phyloP scores from a whole-genome alignment of 2,113 vertebrate species.

The Paramisgurnus dabryanus region DNA sequence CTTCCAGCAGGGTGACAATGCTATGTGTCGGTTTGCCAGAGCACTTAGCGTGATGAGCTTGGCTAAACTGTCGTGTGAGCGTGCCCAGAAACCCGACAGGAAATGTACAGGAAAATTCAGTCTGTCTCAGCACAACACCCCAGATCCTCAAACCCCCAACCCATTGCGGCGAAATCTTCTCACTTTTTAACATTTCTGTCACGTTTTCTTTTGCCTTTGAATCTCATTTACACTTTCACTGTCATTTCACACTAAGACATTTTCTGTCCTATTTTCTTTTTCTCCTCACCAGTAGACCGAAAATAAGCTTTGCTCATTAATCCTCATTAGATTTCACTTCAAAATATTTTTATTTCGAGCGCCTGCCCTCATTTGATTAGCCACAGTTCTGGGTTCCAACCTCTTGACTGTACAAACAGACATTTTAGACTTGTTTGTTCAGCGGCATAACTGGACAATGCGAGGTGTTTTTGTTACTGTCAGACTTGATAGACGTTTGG shows the following conservation, averaged over 20 bases:
- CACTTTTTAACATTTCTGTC: background rate
- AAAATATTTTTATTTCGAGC: constrained; percentile 42
- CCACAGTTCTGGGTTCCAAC: constrained; percentile 23
- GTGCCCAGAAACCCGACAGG: constrained; percentile 21
- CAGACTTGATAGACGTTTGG: constrained; percentile 35
- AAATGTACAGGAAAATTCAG: background rate
- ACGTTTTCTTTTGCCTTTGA: constrained; percentile 19
- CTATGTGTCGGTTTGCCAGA: constrained; percentile 20
- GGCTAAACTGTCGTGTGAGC: constrained; percentile 17
- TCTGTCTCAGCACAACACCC: constrained; percentile 12
- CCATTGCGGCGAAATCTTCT: background rate
- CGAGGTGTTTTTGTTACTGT: constrained; percentile 22
- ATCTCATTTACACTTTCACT: constrained; percentile 10
- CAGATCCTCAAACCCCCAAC: background rate
- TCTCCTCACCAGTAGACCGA: background rate
- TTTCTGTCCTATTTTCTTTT: constrained; percentile 2
- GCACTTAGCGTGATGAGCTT: constrained; percentile 45
- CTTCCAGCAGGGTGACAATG: constrained; percentile 43
- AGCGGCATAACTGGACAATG: constrained; percentile 14
- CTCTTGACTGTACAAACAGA: constrained; percentile 29
- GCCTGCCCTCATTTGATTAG: constrained; percentile 35
- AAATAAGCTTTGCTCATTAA: constrained; percentile 11
- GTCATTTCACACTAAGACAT: background rate
- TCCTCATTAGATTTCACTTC: constrained; percentile 30
- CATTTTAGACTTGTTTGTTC: constrained; percentile 40